Percentiles rank a stretch among this genome's conserved stretches.
Evolutionary conservation across 2,113 vertebrate species (phyloP).

Genomic region (Chaetura pelagica): DNA sequence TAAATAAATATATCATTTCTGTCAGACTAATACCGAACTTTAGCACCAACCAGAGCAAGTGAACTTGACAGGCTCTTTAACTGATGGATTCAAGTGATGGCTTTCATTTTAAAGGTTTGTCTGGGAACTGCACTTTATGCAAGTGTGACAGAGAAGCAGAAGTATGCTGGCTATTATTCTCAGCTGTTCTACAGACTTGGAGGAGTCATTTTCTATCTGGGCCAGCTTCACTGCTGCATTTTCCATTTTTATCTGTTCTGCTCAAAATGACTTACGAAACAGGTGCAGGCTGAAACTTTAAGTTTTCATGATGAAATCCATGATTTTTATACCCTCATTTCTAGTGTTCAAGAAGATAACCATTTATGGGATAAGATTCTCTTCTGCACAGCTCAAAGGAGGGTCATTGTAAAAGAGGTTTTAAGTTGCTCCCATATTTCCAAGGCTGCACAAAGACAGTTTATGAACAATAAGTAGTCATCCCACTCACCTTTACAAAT

Average conservation of each 20-base stretch:
- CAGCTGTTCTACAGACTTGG: slow-evolving; percentile 25
- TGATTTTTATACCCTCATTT: slow-evolving; percentile 47
- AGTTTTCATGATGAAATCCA: slow-evolving; percentile 58
- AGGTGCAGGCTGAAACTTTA: slow-evolving; percentile 40
- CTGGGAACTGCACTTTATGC: neutral
- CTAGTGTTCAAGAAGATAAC: slow-evolving; percentile 22
- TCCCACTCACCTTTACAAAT: neutral
- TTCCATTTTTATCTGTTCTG: slow-evolving; percentile 39
- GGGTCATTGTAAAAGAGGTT: neutral
- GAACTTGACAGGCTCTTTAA: neutral
- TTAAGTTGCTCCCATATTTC: neutral
- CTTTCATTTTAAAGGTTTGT: slow-evolving; percentile 30
- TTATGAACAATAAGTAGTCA: neutral
- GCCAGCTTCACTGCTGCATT: slow-evolving; percentile 31
- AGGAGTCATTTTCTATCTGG: slow-evolving; percentile 34
- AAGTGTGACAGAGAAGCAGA: slow-evolving; percentile 16
- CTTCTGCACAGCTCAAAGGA: slow-evolving; percentile 1
- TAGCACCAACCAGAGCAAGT: neutral
- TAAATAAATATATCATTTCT: neutral
- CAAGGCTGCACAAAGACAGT: neutral
- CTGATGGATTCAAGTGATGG: neutral
- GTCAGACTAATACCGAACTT: neutral
- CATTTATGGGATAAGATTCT: slow-evolving; percentile 50
- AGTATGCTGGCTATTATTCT: slow-evolving; percentile 35
- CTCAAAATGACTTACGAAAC: slow-evolving; percentile 52